phyloP scores from a whole-genome alignment of 2,797 vertebrate genomes.

The Lophotriccus pileatus region DNA sequence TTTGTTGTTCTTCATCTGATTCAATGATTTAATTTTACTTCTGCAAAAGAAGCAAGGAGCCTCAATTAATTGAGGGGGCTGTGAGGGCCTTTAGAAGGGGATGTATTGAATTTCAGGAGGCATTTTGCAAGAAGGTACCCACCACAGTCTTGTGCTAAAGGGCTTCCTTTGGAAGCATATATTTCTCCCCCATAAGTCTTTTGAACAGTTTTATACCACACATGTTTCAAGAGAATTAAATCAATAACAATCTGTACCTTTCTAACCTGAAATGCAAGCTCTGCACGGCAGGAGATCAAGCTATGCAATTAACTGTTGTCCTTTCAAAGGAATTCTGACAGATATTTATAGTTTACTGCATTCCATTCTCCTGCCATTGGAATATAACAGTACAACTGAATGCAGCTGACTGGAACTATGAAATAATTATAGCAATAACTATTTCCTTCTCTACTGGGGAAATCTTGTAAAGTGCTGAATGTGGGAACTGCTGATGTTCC shows the following conservation, averaged over 20 bases:
- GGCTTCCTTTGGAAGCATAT: constrained; percentile 52
- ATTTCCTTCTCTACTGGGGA: constrained; percentile 55
- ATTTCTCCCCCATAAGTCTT: constrained; percentile 62
- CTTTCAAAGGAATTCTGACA: constrained; percentile 70
- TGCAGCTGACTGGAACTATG: constrained; percentile 66
- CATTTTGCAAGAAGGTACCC: constrained; percentile 4
- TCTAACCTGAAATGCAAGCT: constrained; percentile 67
- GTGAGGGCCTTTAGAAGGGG: background rate
- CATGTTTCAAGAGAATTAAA: constrained; percentile 71
- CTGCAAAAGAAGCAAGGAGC: constrained; percentile 11
- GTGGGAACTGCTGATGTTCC: constrained; percentile 21
- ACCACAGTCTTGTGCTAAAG: constrained; percentile 1
- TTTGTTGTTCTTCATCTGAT: constrained; percentile 38
- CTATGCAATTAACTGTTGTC: constrained; percentile 69
- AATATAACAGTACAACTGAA: constrained; percentile 46
- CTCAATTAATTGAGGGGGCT: background rate
- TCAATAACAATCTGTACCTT: constrained; percentile 71
- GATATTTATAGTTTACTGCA: constrained; percentile 70
- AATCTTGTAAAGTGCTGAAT: constrained; percentile 33
- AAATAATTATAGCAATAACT: constrained; percentile 67
- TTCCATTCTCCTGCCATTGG: constrained; percentile 62
- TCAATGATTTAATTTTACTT: constrained; percentile 55
- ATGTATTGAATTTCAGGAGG: constrained; percentile 37
- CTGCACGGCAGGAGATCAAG: constrained; percentile 63
- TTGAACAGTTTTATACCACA: constrained; percentile 64